These are phyloP conservation scores for Heliconius eleuchia DNA, from an alignment of 1,140 invertebrate species.

Conservation along the genomic window DNA sequence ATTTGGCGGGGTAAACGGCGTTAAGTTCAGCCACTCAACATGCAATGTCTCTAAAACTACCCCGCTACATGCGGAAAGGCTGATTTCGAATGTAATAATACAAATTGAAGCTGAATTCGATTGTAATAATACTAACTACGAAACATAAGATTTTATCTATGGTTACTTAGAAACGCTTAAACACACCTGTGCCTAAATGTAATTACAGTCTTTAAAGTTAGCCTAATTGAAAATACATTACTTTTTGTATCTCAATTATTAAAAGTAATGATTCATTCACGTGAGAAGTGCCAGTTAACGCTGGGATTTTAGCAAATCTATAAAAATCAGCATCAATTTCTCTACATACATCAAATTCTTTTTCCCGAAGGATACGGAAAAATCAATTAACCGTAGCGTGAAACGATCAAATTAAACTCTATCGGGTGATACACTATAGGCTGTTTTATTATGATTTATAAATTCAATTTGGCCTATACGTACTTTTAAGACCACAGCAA, in stretches of 20 bases:
- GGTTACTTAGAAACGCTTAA: constrained; percentile 13
- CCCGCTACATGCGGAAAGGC: too few relatives aligned
- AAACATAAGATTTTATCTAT: constrained; percentile 7
- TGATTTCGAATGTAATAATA: too few relatives aligned
- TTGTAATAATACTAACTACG: not conserved
- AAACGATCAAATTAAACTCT: constrained; percentile 52
- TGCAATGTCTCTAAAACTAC: too few relatives aligned
- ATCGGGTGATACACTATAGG: constrained; percentile 47
- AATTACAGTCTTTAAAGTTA: constrained; percentile 50
- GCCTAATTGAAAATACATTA: constrained; percentile 54
- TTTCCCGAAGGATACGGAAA: constrained; percentile 45
- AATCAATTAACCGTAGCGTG: constrained; percentile 59
- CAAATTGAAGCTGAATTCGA: too few relatives aligned
- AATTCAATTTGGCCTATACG: constrained; percentile 50
- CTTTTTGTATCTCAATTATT: constrained; percentile 45
- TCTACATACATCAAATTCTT: constrained; percentile 43
- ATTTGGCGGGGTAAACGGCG: not conserved
- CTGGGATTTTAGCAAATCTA: constrained; percentile 36
- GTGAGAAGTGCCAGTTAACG: constrained; percentile 39
- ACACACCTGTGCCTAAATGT: constrained; percentile 23
- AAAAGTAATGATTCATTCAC: constrained; percentile 34
- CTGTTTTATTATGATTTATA: constrained; percentile 57
- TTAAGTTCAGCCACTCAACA: too few relatives aligned
- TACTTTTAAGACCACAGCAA: constrained; percentile 66
- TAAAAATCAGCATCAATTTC: constrained; percentile 48